A percentile compares a stretch with the other conserved stretches of the same genome.
Conservation (phyloP, 2,113 vertebrate species). For the Lampris incognitus region DNA sequence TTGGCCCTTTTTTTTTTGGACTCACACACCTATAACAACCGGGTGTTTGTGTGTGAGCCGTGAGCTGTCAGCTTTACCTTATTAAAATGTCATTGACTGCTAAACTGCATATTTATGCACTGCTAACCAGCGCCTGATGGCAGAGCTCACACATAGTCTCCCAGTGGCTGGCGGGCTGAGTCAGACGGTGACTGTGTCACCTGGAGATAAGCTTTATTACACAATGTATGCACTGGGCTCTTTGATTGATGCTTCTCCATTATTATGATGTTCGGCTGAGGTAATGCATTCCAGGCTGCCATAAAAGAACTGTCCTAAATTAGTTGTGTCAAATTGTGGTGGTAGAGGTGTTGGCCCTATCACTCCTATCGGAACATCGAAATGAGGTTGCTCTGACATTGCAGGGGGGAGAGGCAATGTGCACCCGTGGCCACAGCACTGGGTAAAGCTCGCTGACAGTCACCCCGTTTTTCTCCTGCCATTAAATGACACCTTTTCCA, state of each 20-base stretch:
- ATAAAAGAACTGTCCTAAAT: constrained; percentile 78
- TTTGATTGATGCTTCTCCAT: constrained; percentile 82
- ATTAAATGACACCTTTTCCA: constrained; percentile 59
- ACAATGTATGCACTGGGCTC: constrained; percentile 67
- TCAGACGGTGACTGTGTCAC: constrained; percentile 78
- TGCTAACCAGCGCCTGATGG: constrained; percentile 75
- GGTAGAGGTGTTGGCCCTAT: constrained; percentile 67
- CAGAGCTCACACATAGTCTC: constrained; percentile 58
- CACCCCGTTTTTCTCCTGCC: constrained; percentile 34
- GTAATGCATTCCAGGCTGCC: constrained; percentile 77
- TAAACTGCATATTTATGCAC: constrained; percentile 82
- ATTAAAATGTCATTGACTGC: constrained; percentile 84
- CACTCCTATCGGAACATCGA: constrained; percentile 72
- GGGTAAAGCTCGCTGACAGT: constrained; percentile 14
- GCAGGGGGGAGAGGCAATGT: constrained; percentile 15
- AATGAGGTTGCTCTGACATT: constrained; percentile 74
- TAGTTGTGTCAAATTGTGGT: constrained; percentile 79
- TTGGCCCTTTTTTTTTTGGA: constrained; percentile 37
- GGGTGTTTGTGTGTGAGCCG: constrained; percentile 69
- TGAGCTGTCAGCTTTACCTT: constrained; percentile 76
- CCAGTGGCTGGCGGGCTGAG: constrained; percentile 63
- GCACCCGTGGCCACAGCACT: constrained; percentile 6
- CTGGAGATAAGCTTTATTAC: constrained; percentile 84
- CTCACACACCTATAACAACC: constrained; percentile 63
- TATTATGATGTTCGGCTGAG: constrained; percentile 75